Conservation (phyloP, 2,888 invertebrate genomes). For the Seladonia tumulorum region DNA sequence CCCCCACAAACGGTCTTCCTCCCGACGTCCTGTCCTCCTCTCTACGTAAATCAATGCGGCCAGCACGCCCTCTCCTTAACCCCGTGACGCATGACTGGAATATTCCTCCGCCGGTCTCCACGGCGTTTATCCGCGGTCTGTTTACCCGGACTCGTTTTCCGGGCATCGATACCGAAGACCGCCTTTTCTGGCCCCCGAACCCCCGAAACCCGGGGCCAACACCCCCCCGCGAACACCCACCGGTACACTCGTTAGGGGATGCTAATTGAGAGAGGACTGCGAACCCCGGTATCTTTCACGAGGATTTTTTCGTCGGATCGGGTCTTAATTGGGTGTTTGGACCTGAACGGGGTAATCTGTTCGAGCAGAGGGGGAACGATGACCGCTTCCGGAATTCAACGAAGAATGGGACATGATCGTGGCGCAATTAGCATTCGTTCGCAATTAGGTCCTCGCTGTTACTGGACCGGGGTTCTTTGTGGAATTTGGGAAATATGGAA, state of each 20-base stretch:
- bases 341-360: not conserved
- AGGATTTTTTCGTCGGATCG: not conserved
- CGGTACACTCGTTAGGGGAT: conserved; percentile 1
- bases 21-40: conserved; percentile 17
- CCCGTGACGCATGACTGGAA: conserved; percentile 75
- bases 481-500: not conserved
- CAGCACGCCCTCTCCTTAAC: conserved; percentile 77
- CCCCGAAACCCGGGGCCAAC: not conserved
- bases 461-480: not conserved
- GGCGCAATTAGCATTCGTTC: not conserved
- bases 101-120: conserved; percentile 64
- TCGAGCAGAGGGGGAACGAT: not conserved
- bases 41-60: conserved; percentile 78
- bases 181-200: not conserved
- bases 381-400: not conserved
- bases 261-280: conserved; percentile 7
- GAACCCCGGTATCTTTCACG: conserved; percentile 4
- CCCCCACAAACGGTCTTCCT: conserved; percentile 8
- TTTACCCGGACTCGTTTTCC: conserved; percentile 50
- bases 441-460: not conserved
- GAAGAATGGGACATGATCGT: not conserved
- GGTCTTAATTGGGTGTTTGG: conserved; percentile 9
- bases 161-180: conserved; percentile 35
- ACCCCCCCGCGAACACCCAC: not conserved
- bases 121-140: conserved; percentile 64